Conservation (phyloP, 2,113 vertebrate genomes). For the Colinus virginianus region DNA sequence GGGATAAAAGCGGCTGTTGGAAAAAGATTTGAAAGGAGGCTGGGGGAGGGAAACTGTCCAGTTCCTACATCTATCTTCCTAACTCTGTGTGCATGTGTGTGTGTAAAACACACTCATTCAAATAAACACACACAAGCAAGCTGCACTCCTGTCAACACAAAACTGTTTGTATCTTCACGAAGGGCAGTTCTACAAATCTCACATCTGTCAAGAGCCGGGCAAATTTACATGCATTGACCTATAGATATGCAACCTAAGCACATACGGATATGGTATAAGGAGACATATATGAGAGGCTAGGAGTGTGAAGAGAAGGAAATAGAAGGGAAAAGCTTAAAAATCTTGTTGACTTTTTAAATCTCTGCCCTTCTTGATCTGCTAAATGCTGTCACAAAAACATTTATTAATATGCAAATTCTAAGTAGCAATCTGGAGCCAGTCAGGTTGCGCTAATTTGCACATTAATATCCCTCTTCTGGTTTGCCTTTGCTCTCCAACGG, state of each 20-base stretch:
- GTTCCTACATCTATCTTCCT: slow-evolving; percentile 4
- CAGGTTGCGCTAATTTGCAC: slow-evolving; percentile 86
- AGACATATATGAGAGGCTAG: neutral
- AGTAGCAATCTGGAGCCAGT: slow-evolving; percentile 86
- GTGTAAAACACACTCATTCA: slow-evolving; percentile 7
- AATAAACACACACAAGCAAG: neutral
- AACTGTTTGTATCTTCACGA: neutral
- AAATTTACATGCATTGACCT: slow-evolving; percentile 57
- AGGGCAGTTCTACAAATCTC: slow-evolving; percentile 48
- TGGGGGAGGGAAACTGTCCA: slow-evolving; percentile 36
- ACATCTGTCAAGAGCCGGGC: slow-evolving; percentile 25
- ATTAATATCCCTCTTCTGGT: slow-evolving; percentile 85
- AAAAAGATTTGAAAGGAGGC: slow-evolving; percentile 53
- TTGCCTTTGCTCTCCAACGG: slow-evolving; percentile 60
- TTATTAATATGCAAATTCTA: slow-evolving; percentile 89
- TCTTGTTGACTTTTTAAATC: slow-evolving; percentile 74
- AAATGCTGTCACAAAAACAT: slow-evolving; percentile 85
- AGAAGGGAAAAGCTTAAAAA: slow-evolving; percentile 64
- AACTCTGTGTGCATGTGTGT: neutral
- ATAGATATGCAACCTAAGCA: slow-evolving; percentile 44
- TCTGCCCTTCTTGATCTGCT: slow-evolving; percentile 81
- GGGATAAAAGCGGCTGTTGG: slow-evolving; percentile 61
- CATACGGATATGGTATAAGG: neutral
- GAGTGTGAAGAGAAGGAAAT: slow-evolving; percentile 3
- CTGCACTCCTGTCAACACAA: neutral